Percentiles rank a stretch among this genome's conserved stretches.
Conservation (phyloP, 1,140 invertebrate species). For the Drosophila hydei region DNA sequence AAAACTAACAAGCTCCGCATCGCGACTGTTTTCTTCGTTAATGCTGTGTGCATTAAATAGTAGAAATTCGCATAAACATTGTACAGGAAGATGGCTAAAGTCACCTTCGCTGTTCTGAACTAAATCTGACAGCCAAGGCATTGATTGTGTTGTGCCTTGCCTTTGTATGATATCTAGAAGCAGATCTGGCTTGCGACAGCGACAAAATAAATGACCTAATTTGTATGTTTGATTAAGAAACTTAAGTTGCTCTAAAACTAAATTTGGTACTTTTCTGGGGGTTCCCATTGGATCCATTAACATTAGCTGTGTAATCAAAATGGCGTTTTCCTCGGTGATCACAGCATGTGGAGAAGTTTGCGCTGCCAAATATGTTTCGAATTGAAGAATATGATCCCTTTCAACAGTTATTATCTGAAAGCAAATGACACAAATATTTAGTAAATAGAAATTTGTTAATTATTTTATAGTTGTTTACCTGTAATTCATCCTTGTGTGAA, state of each 20-base stretch:
- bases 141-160: slow-evolving; percentile 94
- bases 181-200: slow-evolving; percentile 95
- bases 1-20: slow-evolving; percentile 91
- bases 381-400: slow-evolving; percentile 94
- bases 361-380: slow-evolving; percentile 96
- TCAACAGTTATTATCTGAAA: slow-evolving; percentile 89
- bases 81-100: slow-evolving; percentile 90
- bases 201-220: slow-evolving; percentile 95
- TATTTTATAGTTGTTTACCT: slow-evolving; percentile 49
- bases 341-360: slow-evolving; percentile 91
- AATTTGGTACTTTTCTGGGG: slow-evolving; percentile 90
- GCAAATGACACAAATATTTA: slow-evolving; percentile 16
- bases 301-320: slow-evolving; percentile 92
- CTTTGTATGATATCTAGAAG: slow-evolving; percentile 96
- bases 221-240: slow-evolving; percentile 90
- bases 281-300: slow-evolving; percentile 93
- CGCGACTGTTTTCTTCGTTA: slow-evolving; percentile 78
- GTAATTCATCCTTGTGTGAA: slow-evolving; percentile 75
- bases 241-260: slow-evolving; percentile 92
- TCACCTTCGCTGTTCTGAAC: slow-evolving; percentile 94
- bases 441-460: background rate
- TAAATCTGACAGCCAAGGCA: slow-evolving; percentile 98
- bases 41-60: slow-evolving; percentile 87
- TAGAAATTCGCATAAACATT: slow-evolving; percentile 98
- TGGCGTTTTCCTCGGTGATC: slow-evolving; percentile 95